Percentiles rank a stretch among this genome's conserved stretches.
phyloP scores from a whole-genome alignment of 2,888 invertebrate genomes.

The Ophraella communa region DNA sequence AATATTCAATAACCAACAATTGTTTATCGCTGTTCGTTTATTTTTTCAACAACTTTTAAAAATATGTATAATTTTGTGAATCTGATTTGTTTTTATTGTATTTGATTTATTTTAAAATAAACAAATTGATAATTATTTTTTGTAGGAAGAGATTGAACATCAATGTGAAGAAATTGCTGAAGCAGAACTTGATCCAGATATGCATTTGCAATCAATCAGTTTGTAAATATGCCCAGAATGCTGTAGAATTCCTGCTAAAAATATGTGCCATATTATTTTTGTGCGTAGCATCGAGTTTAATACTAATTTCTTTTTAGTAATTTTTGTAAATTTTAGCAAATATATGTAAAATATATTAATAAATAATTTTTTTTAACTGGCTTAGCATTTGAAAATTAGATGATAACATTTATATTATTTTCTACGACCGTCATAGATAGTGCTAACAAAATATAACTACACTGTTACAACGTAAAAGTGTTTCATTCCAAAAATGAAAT shows the following conservation, averaged over 20 bases:
- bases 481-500: too few species aligned
- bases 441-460: too few species aligned
- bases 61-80: too few species aligned
- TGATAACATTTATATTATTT: neutral
- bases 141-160: constrained; percentile 78
- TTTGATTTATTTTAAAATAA: too few species aligned
- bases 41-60: too few species aligned
- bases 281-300: neutral
- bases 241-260: constrained; percentile 11
- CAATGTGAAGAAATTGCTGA: constrained; percentile 77
- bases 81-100: too few species aligned
- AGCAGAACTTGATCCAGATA: constrained; percentile 36
- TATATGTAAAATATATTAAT: neutral
- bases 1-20: too few species aligned
- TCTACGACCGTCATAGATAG: neutral
- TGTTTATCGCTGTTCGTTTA: too few species aligned
- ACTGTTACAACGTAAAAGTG: too few species aligned
- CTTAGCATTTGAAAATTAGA: neutral
- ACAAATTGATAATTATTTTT: constrained; percentile 43
- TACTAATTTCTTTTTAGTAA: neutral
- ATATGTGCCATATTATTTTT: constrained; percentile 5
- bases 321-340: neutral
- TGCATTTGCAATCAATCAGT: neutral
- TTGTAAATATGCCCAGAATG: constrained; percentile 15
- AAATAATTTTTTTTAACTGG: neutral